Evolutionary conservation across 2,888 invertebrate genomes (phyloP).

Genomic region (Pheosia tremula): DNA sequence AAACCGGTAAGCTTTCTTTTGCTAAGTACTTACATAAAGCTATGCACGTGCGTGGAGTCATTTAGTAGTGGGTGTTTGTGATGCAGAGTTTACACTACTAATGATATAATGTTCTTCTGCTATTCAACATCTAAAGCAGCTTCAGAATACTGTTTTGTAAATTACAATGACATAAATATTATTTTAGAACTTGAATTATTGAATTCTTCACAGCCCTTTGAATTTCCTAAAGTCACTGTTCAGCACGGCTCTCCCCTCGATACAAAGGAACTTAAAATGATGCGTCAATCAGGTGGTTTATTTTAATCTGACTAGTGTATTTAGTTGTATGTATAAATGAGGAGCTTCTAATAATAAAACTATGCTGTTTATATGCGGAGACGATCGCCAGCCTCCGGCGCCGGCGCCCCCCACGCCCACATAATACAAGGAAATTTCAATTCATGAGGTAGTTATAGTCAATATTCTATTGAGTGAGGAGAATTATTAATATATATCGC

Average conservation of each 20-base stretch:
- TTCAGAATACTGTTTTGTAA: too few species aligned
- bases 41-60: conserved; percentile 21
- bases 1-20: conserved; percentile 32
- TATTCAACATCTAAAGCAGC: too few species aligned
- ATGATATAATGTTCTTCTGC: too few species aligned
- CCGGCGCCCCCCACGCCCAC: conserved; percentile 29
- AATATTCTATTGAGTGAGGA: neutral
- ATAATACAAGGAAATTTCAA: conserved; percentile 18
- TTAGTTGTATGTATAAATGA: neutral
- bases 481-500: neutral
- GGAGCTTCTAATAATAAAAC: conserved; percentile 33
- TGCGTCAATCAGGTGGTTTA: too few species aligned
- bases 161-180: too few species aligned
- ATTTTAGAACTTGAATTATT: too few species aligned
- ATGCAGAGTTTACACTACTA: neutral
- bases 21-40: conserved; percentile 23
- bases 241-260: too few species aligned
- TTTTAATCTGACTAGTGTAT: neutral
- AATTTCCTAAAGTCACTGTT: too few species aligned
- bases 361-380: conserved; percentile 33
- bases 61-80: conserved; percentile 9
- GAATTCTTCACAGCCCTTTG: too few species aligned
- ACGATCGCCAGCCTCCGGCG: neutral
- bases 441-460: conserved; percentile 7
- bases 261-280: too few species aligned